Percentiles rank a stretch among this genome's conserved stretches.
Conservation (phyloP, 1,140 invertebrate genomes). For the Bactericera cockerelli region DNA sequence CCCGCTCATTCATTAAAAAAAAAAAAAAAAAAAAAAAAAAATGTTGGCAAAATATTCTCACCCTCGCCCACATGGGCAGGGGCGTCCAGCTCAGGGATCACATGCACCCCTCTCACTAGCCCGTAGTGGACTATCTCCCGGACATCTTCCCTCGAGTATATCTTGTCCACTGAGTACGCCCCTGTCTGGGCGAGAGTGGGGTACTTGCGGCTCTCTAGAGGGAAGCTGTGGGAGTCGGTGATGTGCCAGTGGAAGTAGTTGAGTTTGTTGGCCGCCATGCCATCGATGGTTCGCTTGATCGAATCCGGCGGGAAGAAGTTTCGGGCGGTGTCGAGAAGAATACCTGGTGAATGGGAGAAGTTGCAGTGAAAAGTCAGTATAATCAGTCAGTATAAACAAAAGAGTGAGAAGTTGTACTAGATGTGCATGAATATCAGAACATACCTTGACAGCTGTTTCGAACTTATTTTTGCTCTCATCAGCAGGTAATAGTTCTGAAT, state of each 20-base stretch:
- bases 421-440: too few relatives aligned
- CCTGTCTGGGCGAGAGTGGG: slow-evolving; percentile 54
- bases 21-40: too few relatives aligned
- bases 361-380: too few relatives aligned
- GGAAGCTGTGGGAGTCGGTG: slow-evolving; percentile 76
- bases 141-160: slow-evolving; percentile 55
- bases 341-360: too few relatives aligned
- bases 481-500: too few relatives aligned
- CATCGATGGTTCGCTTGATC: slow-evolving; percentile 59
- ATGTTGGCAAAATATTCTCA: too few relatives aligned
- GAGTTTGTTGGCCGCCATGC: slow-evolving; percentile 62
- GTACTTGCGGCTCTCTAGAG: slow-evolving; percentile 47
- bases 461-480: too few relatives aligned
- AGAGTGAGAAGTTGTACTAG: too few relatives aligned
- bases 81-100: slow-evolving; percentile 73
- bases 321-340: slow-evolving; percentile 59
- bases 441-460: too few relatives aligned
- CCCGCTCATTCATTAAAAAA: too few relatives aligned
- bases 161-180: slow-evolving; percentile 47
- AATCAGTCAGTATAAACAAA: too few relatives aligned
- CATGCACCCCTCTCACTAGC: slow-evolving; percentile 48
- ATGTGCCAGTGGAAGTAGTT: slow-evolving; percentile 84
- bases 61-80: slow-evolving; percentile 78
- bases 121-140: slow-evolving; percentile 52
- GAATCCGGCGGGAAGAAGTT: slow-evolving; percentile 50